These are phyloP conservation scores for Lagocephalus sceleratus DNA, from an alignment of 2,797 vertebrate species.

Conservation along the genomic window DNA sequence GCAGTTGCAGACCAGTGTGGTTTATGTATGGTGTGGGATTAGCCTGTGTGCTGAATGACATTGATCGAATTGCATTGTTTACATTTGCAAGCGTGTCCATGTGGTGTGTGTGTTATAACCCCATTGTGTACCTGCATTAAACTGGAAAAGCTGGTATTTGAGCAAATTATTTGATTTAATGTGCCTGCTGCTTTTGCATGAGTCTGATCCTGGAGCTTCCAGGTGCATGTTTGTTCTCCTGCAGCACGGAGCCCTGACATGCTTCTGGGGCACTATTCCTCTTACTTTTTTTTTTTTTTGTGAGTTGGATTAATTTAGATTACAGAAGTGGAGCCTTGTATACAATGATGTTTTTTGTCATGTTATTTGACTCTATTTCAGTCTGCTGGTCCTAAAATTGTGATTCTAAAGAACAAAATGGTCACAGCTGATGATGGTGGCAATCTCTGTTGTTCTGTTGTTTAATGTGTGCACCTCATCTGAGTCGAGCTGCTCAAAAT, in stretches of 20 bases:
- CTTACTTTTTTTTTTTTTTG: conserved; percentile 2
- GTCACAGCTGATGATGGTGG: no score
- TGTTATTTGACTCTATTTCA: no score
- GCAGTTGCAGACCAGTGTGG: no score
- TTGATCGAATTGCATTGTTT: conserved; percentile 4
- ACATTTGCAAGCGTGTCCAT: conserved; percentile 12
- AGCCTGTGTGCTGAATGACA: not conserved
- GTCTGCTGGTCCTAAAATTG: no score
- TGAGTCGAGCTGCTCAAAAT: no score
- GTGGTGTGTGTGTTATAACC: conserved; percentile 9
- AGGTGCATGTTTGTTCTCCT: conserved; percentile 25
- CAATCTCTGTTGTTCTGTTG: no score
- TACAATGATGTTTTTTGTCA: no score
- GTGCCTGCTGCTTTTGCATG: conserved; percentile 19
- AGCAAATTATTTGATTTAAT: conserved; percentile 32
- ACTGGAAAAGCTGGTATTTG: conserved; percentile 8
- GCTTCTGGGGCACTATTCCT: conserved; percentile 7
- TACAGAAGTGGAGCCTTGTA: no score
- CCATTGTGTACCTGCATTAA: conserved; percentile 1
- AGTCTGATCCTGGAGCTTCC: conserved; percentile 9
- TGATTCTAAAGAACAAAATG: no score
- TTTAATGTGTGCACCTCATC: no score
- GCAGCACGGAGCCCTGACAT: conserved; percentile 4
- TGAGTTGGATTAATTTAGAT: conserved; percentile 2
- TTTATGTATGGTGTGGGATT: not conserved